Base-by-base conservation (phyloP, 2,113 vertebrate species). In the Oryzias woworae region DNA sequence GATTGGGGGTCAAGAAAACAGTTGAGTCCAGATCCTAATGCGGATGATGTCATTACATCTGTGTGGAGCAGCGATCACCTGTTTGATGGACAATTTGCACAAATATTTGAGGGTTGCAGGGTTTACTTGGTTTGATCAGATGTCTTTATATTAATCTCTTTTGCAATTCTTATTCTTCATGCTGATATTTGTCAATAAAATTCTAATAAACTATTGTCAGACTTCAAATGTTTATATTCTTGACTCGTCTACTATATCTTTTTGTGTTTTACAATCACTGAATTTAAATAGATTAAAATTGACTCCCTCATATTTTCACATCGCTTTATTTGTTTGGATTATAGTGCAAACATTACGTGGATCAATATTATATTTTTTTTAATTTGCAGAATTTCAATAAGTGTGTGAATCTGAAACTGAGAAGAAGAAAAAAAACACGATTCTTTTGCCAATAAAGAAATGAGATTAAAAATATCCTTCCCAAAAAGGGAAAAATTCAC, bases 141-240 rank as follows among this genome's bases (percentile, higher is more conserved):
- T 80, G 55, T 81, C 47, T 86, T 22, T 80, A 69, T 70, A 72
- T 81, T 71, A 75, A 73, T 71, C 64, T 71, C 71, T 67, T 80
- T 81, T 74, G 62, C 59, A 55, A n/a, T 74, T 82, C 51, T 53
- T 65, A 42, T 83, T 81, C 49, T 53, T 79, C 62, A 70, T 66
- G 24, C 76, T 67, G 55, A 76, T 67, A 61, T 79, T 71, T 75
- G 58, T 65, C 58, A 57, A 53, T 80, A 70, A 60, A 73, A 85
- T 57, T 80, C 71, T 67, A 84, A 85, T 82, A 87, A 84, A 80
- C 62, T 3, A 63, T 66, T 62, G 70, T 69, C 69, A 61, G 70
- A 73, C 71, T 62, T 63, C 4, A 45, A 13, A 22, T n/a, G 46
- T 61, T 49, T 7, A 5, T 62, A 0, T 66, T 54, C 42, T 60